phyloP scores from a whole-genome alignment of 2,113 vertebrate species.

The Tiliqua scincoides region DNA sequence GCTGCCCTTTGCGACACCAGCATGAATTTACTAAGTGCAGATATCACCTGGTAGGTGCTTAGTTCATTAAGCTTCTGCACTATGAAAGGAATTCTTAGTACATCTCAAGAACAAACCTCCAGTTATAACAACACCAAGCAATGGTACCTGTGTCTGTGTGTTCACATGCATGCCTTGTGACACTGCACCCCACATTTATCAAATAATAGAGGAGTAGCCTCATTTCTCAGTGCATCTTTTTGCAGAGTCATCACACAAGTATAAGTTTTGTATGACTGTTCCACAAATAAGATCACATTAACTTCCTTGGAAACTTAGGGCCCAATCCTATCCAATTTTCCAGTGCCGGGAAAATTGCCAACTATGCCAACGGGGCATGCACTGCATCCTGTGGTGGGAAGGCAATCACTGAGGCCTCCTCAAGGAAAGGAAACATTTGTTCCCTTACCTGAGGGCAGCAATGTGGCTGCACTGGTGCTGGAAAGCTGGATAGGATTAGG shows the following conservation, averaged over 20 bases:
- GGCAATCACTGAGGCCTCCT: too few species aligned
- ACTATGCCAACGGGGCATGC: too few species aligned
- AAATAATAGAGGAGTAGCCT: background rate
- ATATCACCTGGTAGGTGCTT: background rate
- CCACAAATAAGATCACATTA: background rate
- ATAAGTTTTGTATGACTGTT: background rate
- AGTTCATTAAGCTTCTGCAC: background rate
- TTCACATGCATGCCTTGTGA: background rate
- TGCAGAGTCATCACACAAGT: too few species aligned
- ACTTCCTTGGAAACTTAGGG: background rate
- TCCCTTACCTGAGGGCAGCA: too few species aligned
- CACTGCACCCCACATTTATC: background rate
- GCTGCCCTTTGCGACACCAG: background rate
- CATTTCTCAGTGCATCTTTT: background rate
- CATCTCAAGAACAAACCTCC: background rate
- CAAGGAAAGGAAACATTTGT: too few species aligned
- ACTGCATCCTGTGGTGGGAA: too few species aligned
- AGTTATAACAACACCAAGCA: background rate
- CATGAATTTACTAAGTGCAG: background rate
- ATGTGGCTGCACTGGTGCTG: too few species aligned
- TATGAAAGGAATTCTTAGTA: background rate
- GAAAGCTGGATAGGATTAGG: too few species aligned
- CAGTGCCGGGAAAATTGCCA: too few species aligned
- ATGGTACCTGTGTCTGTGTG: background rate
- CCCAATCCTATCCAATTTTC: too few species aligned